Conservation (phyloP, 2,797 vertebrate species). For the Fratercula arctica region DNA sequence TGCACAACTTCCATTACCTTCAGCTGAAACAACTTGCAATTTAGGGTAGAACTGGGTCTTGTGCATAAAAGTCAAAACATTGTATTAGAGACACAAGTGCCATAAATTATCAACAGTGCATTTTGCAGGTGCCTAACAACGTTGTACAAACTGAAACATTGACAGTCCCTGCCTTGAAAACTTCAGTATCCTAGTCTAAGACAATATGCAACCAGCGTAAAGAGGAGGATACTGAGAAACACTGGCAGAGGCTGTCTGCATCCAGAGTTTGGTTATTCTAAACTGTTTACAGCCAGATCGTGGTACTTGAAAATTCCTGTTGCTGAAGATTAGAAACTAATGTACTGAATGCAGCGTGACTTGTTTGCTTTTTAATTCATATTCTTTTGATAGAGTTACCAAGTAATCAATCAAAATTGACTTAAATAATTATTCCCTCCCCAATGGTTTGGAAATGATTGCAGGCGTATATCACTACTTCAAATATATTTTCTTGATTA, state of each 20-base stretch:
- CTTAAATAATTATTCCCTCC: not conserved
- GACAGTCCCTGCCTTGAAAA: not conserved
- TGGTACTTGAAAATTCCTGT: not conserved
- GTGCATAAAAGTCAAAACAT: not conserved
- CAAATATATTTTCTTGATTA: not conserved
- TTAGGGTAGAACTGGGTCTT: not conserved
- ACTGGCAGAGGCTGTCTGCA: not conserved
- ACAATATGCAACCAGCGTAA: not conserved
- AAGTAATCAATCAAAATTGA: not conserved
- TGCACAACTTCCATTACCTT: not conserved
- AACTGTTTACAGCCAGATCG: not conserved
- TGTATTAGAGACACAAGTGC: not conserved
- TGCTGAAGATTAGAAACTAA: not conserved
- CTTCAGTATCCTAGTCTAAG: not conserved
- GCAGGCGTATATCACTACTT: not conserved
- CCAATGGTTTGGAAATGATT: not conserved
- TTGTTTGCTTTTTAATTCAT: not conserved
- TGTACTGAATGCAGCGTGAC: not conserved
- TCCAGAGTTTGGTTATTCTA: not conserved
- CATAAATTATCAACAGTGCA: not conserved
- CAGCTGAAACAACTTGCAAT: not conserved
- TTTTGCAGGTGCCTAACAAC: not conserved
- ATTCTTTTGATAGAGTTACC: not conserved
- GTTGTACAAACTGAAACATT: not conserved
- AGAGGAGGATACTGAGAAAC: not conserved